Evolutionary conservation across 2,113 vertebrate species (phyloP), one percentile per base, ranked within the genome.

Genomic region (Tympanuchus pallidicinctus): DNA sequence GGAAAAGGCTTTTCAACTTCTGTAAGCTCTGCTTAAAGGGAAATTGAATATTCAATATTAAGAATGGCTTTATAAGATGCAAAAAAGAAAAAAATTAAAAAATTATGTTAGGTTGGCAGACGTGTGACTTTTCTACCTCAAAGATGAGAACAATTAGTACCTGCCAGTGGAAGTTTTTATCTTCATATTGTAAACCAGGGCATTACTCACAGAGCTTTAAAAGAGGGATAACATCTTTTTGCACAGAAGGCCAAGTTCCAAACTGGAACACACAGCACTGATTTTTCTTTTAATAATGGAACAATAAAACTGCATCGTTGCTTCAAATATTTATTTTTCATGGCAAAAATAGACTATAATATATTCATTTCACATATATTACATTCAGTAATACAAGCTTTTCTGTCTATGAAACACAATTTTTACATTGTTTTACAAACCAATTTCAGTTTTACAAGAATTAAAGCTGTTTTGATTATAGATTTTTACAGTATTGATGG

Each of bases 351-450:
- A 98, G 94, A 97, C 95, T 97, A 95, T 97, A 79, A 95, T 97
- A 97, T 97, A 96, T 97, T 97, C 94, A 97, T 98, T 97, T 97
- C 97, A 98, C 94, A 97, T 97, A 97, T 97, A 97, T 98, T 97
- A 97, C 95, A 97, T 97, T 97, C 96, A 97, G 96, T 95, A 96
- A 92, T 96, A 97, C 95, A 97, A 97, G 93, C 89, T 87, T 95
- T 97, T 97, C 82, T 97, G 86, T 89, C 96, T 96, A 96, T 95
- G 94, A 97, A 97, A 98, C 92, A 94, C 88, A 95, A 97, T 97
- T 94, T 97, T 90, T 94, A 97, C 92, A 97, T 56, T 95, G 96
- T 93, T 96, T 96, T 97, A 97, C 94, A 97, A 97, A 97, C 86
- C 93, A 91, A 88, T 93, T 96, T 97, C 90, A 96, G 82, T 96